Conservation (phyloP, 1,140 invertebrate species). For the Phymorhynchus buccinoides region DNA sequence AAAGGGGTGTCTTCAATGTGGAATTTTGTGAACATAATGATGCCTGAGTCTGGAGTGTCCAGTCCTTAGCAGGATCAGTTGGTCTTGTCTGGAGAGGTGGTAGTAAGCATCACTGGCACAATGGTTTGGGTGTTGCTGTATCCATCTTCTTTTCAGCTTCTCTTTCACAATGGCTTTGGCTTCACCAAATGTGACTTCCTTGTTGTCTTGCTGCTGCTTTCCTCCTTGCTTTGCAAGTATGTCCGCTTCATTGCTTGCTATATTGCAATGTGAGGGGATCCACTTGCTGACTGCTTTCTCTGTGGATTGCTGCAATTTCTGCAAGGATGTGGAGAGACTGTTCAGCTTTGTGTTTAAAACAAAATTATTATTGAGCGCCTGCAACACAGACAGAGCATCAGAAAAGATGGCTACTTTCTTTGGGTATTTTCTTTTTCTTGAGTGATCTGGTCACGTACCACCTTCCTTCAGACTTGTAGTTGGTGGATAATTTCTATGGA, state of each 20-base stretch:
- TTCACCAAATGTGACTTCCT: too few relatives aligned
- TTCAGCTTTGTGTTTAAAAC: neutral
- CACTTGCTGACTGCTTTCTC: conserved; percentile 3
- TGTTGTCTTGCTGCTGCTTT: neutral
- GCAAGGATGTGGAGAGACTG: neutral
- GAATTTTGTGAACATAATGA: too few relatives aligned
- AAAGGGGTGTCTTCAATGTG: too few relatives aligned
- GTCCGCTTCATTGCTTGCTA: neutral
- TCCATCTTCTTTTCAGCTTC: too few relatives aligned
- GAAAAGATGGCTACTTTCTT: conserved; percentile 6
- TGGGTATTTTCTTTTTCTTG: neutral
- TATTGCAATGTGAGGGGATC: conserved; percentile 26
- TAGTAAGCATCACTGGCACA: too few relatives aligned
- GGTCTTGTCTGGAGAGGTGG: too few relatives aligned
- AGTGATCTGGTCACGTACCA: neutral
- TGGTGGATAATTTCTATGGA: neutral
- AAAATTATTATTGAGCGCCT: neutral
- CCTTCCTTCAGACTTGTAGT: neutral
- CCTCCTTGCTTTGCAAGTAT: neutral
- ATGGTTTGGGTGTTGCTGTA: too few relatives aligned
- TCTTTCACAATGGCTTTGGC: too few relatives aligned
- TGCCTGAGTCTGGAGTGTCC: too few relatives aligned
- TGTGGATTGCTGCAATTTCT: neutral
- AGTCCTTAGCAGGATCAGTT: too few relatives aligned
- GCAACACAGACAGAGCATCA: conserved; percentile 5